Evolutionary conservation across 2,888 invertebrate genomes (phyloP), one percentile per base, ranked within the genome.

Genomic region (Dorcus hopei): DNA sequence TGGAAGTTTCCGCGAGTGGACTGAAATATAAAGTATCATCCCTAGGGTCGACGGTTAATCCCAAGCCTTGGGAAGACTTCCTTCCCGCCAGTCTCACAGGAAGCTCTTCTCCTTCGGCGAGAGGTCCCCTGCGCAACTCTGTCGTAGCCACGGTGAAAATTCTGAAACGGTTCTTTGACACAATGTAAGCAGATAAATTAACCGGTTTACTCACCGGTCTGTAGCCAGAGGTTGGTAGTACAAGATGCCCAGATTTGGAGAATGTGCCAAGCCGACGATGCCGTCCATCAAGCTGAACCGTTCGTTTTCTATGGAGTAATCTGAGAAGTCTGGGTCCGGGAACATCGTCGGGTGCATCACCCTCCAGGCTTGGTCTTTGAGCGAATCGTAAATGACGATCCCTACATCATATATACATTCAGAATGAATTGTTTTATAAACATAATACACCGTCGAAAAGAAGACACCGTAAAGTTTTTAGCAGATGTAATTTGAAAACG

Each of bases 1-100:
- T 79, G 0, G 92, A 91, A 0, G 91, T 91, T 78, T 93, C 92
- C 0, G 86, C 84, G 49, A 92, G 78, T 0, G 93, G 92, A 61
- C 91, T 87, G 77, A 93, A 93, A 65, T 88, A 81, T 55, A 93
- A 82, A 40, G 88, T 87, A 60, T 90, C 88, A 65, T 90, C 90
- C 0, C 82, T 79, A 0, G 87, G 86, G 64, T 91, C 88, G 0
- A 91, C 84, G 0, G 87, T 83, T 16, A 93, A 71, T 0, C 89
- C 89, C 6, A 93, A 81, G 3, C 93, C 92, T 75, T 92, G 92
- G 0, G 93, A 93, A 0, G 92, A 90, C 76, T 93, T 93, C 70
- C 87, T 87, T 0, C 93, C 93, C 9, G 91, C 89, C 48, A 92
- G 79, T 61, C 86, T 85, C 0, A 93, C 88, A 0, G 91, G 91